Evolutionary conservation across 2,113 vertebrate species (phyloP), one percentile per base, ranked within the genome.

Genomic region (Abramis brama): DNA sequence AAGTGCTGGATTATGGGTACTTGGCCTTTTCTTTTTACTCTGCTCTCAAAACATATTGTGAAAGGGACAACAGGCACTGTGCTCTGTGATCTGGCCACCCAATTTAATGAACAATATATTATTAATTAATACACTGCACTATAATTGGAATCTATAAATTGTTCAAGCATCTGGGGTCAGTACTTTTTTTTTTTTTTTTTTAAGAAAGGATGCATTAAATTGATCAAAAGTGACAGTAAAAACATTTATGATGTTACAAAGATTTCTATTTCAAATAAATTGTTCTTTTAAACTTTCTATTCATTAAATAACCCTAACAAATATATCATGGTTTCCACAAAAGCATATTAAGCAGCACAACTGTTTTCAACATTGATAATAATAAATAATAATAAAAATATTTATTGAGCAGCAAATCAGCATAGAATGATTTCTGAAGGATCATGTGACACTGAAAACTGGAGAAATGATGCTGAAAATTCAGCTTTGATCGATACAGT

Each of bases 21-120:
- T 23, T 43, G 68, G 9, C 68, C 68, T 71, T 43, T 62, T 71
- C 19, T 71, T 71, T 71, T 43, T 71, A 71, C 39, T 71, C 68
- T 71, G 68, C 68, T 43, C 36, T 71, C 36, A 43, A 4, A 71
- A 57, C 55, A 57, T 55, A 55, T 39, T 12, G 36, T 71, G 36
- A 71, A 43, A 71, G 36, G 9, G 36, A 43, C 68, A 43, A 43
- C 19, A 71, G 33, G 68, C 19, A 39, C 68, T 71, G 21, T 71
- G 36, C 36, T 43, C 19, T 71, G 39, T 39, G 39, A 39, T 71
- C 33, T 71, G 8, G 4, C 12, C 4, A 43, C 19, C 19, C 19
- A 71, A 11, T 71, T 70, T 70, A 21, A 71, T 39, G 19, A 71
- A 71, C 68, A 71, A 43, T 71, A 39, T 23, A 36, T 30, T 4